Base-by-base conservation (phyloP, 2,113 vertebrate species). In the Leucosticte australis region DNA sequence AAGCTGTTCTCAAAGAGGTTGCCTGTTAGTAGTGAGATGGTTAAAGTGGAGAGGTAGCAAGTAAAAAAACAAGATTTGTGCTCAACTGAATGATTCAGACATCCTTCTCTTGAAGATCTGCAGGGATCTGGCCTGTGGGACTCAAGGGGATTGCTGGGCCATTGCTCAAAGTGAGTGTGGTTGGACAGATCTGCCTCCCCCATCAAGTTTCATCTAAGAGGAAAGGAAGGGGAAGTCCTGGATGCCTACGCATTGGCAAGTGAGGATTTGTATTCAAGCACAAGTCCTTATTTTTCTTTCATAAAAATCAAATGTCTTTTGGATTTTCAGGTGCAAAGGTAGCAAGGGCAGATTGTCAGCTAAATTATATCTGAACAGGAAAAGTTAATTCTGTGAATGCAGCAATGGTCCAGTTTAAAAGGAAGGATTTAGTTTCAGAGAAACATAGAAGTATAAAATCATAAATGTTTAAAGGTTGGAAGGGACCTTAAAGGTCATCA, bases 241-340 rank as follows among this genome's bases (percentile, higher is more conserved):
- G 7, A 7, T 64, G 24, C 2, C 12, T 10, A 9, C 1, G 0
- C 19, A 21, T 2, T 24, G 6, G 7, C 6, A 74, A 69, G 23
- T 15, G 15, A 39, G 9, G 5, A 7, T 52, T 82, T 23, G 15
- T 7, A 5, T 71, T 80, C 41, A 44, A 49, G 13, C 2, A 56
- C 4, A 7, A 44, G 6, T 31, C 35, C 1, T 0, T 69, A 44
- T 2, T 15, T 15, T 85, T 71, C 52, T 65, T 64, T 56, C 31
- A 33, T 22, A 86, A 79, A 44, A 31, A 65, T 6, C 3, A 53
- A 69, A 28, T 21, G 1, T 5, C 9, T 69, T 65, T 55, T 59
- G 31, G 62, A 57, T 83, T 83, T 77, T 80, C 30, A 33, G 28
- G 2, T 69, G 2, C 3, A 47, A 53, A 6, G 15, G 6, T 13